Percentiles rank a stretch among this genome's conserved stretches.
Conservation (phyloP, 2,797 vertebrate species). For the Pseudochaenichthys georgianus region DNA sequence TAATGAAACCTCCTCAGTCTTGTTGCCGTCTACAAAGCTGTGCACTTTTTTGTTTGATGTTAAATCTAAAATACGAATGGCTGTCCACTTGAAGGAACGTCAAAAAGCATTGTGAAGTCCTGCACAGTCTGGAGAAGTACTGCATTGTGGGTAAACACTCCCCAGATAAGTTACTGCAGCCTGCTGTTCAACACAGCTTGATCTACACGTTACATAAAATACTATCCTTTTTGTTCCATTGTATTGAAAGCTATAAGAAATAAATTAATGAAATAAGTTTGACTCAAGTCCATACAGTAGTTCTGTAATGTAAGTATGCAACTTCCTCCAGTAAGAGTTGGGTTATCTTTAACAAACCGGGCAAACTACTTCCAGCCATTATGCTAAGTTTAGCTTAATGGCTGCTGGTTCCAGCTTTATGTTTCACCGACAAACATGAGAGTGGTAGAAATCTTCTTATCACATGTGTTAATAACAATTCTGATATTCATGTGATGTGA, state of each 20-base stretch:
- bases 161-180: neutral
- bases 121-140: neutral
- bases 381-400: neutral
- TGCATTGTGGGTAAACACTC: constrained; percentile 7
- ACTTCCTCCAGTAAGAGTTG: neutral
- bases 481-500: neutral
- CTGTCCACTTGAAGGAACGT: constrained; percentile 23
- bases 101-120: neutral
- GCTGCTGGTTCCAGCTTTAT: no score
- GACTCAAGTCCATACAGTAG: neutral
- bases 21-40: neutral
- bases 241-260: neutral
- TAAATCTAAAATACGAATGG: constrained; percentile 3
- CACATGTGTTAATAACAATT: neutral
- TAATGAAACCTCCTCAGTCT: constrained; percentile 25
- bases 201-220: neutral
- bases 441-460: no score
- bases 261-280: neutral
- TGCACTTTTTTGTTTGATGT: neutral
- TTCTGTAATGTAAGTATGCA: neutral
- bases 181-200: no score
- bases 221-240: neutral
- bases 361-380: no score
- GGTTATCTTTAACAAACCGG: neutral
- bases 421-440: no score